Evolutionary conservation across 64 coral and sea anemone species (phyloP).

Genomic region (Orbicella faveolata): DNA sequence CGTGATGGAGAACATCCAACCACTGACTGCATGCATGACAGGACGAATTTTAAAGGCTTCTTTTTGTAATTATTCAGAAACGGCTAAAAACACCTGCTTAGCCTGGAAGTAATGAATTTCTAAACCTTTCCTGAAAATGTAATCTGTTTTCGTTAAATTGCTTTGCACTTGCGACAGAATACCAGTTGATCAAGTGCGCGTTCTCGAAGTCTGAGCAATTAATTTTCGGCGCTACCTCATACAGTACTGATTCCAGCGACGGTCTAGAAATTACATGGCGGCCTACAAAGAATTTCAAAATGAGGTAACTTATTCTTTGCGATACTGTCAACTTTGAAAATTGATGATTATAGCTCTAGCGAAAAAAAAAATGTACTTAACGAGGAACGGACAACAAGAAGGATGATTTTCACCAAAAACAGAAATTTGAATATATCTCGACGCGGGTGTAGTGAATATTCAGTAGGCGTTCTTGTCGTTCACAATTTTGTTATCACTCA

Average conservation of each 20-base stretch:
- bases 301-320: neutral
- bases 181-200: neutral
- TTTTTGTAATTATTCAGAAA: slow-evolving; percentile 41
- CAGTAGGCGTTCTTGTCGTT: too few species aligned
- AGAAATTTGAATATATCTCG: too few species aligned
- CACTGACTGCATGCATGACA: neutral
- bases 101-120: slow-evolving; percentile 13
- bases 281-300: slow-evolving; percentile 30
- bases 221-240: neutral
- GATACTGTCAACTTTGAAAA: neutral
- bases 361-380: too few species aligned
- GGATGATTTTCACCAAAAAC: too few species aligned
- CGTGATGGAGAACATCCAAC: neutral
- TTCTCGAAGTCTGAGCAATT: neutral
- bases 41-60: neutral
- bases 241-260: neutral
- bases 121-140: slow-evolving; percentile 25
- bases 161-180: slow-evolving; percentile 3
- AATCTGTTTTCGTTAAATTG: slow-evolving; percentile 40
- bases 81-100: slow-evolving; percentile 30
- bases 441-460: too few species aligned
- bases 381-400: too few species aligned
- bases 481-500: too few species aligned
- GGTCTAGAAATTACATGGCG: neutral
- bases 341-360: too few species aligned